Conservation (phyloP, 2,888 invertebrate species). For the Carabus problematicus region DNA sequence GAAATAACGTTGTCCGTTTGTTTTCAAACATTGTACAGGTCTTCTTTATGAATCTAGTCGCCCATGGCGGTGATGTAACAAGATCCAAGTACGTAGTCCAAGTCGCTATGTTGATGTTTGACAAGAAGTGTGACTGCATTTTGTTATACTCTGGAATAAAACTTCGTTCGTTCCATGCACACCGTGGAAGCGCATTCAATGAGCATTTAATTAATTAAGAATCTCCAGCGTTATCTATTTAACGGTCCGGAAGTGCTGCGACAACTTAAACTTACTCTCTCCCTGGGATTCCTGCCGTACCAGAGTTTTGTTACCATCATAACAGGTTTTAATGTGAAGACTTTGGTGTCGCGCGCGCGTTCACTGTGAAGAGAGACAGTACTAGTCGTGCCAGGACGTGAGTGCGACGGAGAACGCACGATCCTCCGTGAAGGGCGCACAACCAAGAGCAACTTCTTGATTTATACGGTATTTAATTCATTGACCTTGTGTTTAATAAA, state of each 20-base stretch:
- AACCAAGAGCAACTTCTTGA: slow-evolving; percentile 30
- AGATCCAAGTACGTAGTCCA: too few species aligned
- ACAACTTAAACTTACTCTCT: slow-evolving; percentile 37
- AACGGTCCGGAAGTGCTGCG: slow-evolving; percentile 39
- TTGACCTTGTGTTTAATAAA: slow-evolving; percentile 40
- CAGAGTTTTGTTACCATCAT: slow-evolving; percentile 41
- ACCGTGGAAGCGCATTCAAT: slow-evolving; percentile 31
- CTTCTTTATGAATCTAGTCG: too few species aligned
- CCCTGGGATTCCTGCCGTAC: slow-evolving; percentile 25
- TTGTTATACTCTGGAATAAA: too few species aligned
- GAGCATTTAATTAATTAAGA: slow-evolving; percentile 41
- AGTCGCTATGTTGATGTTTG: too few species aligned
- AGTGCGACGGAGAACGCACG: background rate
- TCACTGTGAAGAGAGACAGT: background rate
- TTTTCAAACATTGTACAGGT: too few species aligned
- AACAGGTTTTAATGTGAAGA: slow-evolving; percentile 39
- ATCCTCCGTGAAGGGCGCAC: slow-evolving; percentile 17
- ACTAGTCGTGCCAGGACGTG: background rate
- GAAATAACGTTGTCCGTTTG: too few species aligned
- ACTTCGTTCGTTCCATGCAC: background rate
- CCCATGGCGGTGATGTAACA: too few species aligned
- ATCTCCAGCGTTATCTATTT: slow-evolving; percentile 38
- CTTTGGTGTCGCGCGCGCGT: background rate
- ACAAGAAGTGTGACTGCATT: too few species aligned
- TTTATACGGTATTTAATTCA: slow-evolving; percentile 41